phyloP scores from a whole-genome alignment of 2,113 vertebrate genomes.

The Varanus salvator region DNA sequence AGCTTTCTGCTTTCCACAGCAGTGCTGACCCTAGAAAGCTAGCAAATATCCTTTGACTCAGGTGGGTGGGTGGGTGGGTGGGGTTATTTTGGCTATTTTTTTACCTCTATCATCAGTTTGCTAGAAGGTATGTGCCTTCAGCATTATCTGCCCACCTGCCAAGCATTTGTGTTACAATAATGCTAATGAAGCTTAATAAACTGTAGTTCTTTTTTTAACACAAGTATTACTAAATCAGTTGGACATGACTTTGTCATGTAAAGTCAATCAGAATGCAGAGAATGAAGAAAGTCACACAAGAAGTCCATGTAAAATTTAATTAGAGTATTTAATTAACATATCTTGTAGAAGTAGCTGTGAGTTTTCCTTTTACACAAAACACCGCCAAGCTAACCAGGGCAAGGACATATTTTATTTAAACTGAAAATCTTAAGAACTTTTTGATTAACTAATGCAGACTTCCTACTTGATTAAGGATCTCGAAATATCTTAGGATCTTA shows the following conservation, averaged over 20 bases:
- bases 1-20: neutral
- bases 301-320: slow-evolving; percentile 69
- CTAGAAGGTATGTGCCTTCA: neutral
- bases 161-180: slow-evolving; percentile 26
- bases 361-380: slow-evolving; percentile 68
- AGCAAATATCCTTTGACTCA: neutral
- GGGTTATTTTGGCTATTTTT: neutral
- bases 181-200: slow-evolving; percentile 24
- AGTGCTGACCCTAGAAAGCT: neutral
- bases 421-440: slow-evolving; percentile 59
- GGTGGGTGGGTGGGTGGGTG: neutral
- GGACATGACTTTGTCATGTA: slow-evolving; percentile 31
- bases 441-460: slow-evolving; percentile 69
- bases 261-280: slow-evolving; percentile 61
- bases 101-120: neutral
- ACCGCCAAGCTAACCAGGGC: slow-evolving; percentile 57
- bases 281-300: slow-evolving; percentile 55
- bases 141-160: slow-evolving; percentile 13
- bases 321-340: slow-evolving; percentile 70
- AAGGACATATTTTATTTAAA: slow-evolving; percentile 59
- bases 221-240: slow-evolving; percentile 47
- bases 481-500: slow-evolving; percentile 68
- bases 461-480: slow-evolving; percentile 66
- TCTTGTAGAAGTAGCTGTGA: slow-evolving; percentile 61
- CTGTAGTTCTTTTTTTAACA: slow-evolving; percentile 55